Evolutionary conservation across 2,888 invertebrate species (phyloP).

Genomic region (Melanotus villosus): DNA sequence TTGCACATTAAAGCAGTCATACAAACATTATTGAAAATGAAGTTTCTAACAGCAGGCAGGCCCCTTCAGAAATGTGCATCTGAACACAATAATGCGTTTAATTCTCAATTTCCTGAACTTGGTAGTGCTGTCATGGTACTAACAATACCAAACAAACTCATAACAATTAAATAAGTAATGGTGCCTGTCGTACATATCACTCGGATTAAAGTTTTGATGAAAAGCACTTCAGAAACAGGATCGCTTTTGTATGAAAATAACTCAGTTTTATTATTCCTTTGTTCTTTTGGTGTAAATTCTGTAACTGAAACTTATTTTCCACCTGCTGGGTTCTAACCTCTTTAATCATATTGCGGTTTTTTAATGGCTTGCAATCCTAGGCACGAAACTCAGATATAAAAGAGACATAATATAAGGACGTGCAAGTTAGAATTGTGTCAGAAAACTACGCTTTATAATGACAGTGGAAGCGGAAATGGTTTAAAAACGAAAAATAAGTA

Average conservation of each 20-base stretch:
- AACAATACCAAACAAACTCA: constrained; percentile 11
- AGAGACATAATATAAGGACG: constrained; percentile 9
- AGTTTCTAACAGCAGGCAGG: no score
- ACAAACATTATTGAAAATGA: no score
- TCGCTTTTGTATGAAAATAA: neutral
- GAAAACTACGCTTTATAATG: constrained; percentile 26
- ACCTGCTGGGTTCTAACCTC: constrained; percentile 15
- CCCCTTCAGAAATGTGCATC: neutral
- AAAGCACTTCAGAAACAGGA: constrained; percentile 14
- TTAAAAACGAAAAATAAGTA: constrained; percentile 37
- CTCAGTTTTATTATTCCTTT: neutral
- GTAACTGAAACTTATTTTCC: constrained; percentile 15
- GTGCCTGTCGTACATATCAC: neutral
- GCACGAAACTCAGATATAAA: constrained; percentile 23
- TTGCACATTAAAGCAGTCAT: no score
- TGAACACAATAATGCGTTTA: neutral
- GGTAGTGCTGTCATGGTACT: neutral
- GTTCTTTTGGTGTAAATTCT: neutral
- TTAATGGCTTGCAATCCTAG: constrained; percentile 23
- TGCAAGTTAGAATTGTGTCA: constrained; percentile 7
- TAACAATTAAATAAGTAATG: constrained; percentile 20
- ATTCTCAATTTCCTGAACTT: neutral
- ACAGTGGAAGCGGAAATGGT: constrained; percentile 24
- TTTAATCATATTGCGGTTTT: constrained; percentile 33
- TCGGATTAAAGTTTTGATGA: constrained; percentile 4